Conservation (phyloP, 2,113 vertebrate genomes). For the Regulus satrapa region DNA sequence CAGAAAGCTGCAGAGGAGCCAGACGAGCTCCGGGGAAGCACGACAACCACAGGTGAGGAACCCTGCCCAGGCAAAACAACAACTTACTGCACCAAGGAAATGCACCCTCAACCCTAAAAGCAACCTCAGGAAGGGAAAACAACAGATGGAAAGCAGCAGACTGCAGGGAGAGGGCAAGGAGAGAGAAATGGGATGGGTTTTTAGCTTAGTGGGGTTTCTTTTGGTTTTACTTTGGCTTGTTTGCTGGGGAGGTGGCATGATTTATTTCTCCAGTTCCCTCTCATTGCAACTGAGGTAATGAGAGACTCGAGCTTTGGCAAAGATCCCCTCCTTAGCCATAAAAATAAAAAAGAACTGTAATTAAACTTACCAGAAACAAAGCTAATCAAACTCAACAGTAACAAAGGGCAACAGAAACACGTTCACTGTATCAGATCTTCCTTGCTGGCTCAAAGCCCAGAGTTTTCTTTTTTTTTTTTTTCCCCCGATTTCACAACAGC, state of each 20-base stretch:
- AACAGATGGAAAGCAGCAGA: neutral
- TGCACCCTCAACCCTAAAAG: neutral
- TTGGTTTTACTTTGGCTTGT: neutral
- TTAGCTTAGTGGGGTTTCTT: neutral
- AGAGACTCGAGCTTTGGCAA: slow-evolving; percentile 29
- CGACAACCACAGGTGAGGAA: neutral
- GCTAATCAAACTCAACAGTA: slow-evolving; percentile 73
- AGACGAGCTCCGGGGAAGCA: neutral
- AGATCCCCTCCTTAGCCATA: neutral
- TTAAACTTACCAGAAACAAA: slow-evolving; percentile 65
- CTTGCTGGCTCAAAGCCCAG: slow-evolving; percentile 68
- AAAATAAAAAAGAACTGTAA: neutral
- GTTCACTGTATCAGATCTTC: slow-evolving; percentile 66
- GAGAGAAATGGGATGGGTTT: neutral
- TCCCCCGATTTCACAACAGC: slow-evolving; percentile 20
- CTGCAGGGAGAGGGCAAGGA: neutral
- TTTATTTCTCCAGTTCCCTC: neutral
- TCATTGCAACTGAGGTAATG: neutral
- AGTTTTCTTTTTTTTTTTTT: slow-evolving; percentile 49
- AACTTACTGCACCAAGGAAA: neutral
- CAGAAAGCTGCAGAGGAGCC: neutral
- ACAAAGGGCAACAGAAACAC: slow-evolving; percentile 70
- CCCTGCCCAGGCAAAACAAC: neutral
- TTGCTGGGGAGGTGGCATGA: neutral
- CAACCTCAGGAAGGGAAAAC: neutral